phyloP scores from a whole-genome alignment of 2,797 vertebrate species.

The Ateles fusciceps region DNA sequence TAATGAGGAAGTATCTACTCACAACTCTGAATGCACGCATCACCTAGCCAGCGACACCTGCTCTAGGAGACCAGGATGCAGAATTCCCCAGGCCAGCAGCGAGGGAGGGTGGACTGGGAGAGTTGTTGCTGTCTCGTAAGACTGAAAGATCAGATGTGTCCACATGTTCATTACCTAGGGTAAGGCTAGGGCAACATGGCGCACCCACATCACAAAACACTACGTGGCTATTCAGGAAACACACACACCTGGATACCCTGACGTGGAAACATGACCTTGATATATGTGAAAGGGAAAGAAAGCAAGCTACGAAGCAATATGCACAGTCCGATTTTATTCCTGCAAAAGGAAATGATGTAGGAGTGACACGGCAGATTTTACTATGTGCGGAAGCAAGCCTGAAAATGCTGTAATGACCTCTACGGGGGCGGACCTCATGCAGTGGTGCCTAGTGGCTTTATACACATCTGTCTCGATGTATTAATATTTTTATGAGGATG shows the following conservation, averaged over 20 bases:
- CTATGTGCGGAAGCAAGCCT: not conserved
- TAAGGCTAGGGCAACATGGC: rapidly evolving
- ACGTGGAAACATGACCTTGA: not conserved
- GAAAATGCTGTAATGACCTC: not conserved
- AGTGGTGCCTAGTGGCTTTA: not conserved
- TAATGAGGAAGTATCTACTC: not conserved
- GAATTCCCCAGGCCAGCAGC: not conserved
- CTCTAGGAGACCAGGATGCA: not conserved
- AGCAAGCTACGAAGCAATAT: not conserved
- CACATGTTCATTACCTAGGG: rapidly evolving
- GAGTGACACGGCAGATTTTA: rapidly evolving
- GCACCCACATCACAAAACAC: rapidly evolving
- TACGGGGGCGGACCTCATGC: not conserved
- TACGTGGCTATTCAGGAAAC: rapidly evolving
- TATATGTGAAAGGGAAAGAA: not conserved
- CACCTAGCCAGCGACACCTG: rapidly evolving
- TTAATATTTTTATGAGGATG: not conserved
- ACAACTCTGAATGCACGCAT: rapidly evolving
- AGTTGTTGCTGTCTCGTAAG: not conserved
- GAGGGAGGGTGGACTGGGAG: rapidly evolving
- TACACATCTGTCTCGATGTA: not conserved
- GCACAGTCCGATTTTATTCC: rapidly evolving
- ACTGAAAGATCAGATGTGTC: not conserved
- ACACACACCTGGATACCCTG: not conserved
- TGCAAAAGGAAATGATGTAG: rapidly evolving